Evolutionary conservation across 2,797 vertebrate genomes (phyloP).

Genomic region (Cuniculus paca): DNA sequence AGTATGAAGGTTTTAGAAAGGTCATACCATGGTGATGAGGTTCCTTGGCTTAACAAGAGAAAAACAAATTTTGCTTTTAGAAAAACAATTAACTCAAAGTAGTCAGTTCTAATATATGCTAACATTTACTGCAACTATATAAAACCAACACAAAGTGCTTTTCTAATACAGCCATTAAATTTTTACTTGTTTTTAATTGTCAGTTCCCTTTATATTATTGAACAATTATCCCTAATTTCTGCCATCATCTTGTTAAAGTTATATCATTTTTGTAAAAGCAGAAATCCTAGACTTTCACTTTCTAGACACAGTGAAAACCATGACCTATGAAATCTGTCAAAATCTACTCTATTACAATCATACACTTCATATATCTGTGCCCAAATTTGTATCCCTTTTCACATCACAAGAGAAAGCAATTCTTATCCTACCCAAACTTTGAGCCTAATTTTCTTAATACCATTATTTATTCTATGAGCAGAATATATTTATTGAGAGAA

Average conservation of each 20-base stretch:
- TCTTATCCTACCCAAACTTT: neutral
- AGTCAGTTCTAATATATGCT: rapidly evolving
- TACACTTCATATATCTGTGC: neutral
- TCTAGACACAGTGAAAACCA: neutral
- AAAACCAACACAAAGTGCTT: neutral
- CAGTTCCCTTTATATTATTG: neutral
- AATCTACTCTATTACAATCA: neutral
- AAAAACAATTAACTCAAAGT: neutral
- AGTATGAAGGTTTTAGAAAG: neutral
- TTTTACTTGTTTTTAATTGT: neutral
- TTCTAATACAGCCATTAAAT: neutral
- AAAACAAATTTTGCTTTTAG: conserved; percentile 35
- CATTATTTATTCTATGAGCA: too few species aligned
- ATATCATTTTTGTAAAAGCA: neutral
- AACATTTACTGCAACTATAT: neutral
- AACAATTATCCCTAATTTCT: neutral
- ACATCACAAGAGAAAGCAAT: neutral
- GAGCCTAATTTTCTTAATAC: neutral
- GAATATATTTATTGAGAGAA: too few species aligned
- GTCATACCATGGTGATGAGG: neutral
- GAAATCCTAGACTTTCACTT: neutral
- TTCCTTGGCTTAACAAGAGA: neutral
- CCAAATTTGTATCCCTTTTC: neutral
- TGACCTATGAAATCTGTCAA: neutral
- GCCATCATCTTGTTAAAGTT: neutral